Conservation (phyloP, 2,797 vertebrate genomes). For the Acrossocheilus wenchowensis region DNA sequence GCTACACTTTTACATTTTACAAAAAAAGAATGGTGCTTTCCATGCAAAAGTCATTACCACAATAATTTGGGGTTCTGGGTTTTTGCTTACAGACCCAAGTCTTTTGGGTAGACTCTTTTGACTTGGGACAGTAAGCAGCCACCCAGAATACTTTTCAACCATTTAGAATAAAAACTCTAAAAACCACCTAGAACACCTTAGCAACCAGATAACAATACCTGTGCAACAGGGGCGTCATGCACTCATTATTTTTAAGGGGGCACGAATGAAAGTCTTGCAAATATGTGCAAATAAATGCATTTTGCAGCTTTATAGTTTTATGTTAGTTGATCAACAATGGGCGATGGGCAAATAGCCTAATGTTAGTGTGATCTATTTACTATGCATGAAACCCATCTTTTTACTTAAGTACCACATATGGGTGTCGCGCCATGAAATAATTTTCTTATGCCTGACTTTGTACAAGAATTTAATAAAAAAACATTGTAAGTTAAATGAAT, state of each 20-base stretch:
- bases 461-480: too few species aligned
- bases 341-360: background rate
- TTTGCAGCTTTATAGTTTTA: background rate
- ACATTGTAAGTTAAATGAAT: too few species aligned
- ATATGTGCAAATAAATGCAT: background rate
- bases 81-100: background rate
- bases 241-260: too few species aligned
- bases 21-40: background rate
- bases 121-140: too few species aligned
- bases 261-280: too few species aligned
- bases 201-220: background rate
- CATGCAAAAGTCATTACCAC: conserved; percentile 10
- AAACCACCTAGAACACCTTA: background rate
- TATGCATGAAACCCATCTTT: too few species aligned
- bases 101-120: background rate
- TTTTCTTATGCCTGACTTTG: too few species aligned
- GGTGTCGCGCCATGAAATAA: too few species aligned
- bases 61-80: conserved; percentile 7
- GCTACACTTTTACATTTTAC: background rate
- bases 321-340: background rate
- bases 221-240: background rate
- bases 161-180: too few species aligned
- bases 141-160: too few species aligned
- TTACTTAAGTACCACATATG: too few species aligned
- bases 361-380: background rate